Base-by-base conservation (phyloP, 2,113 vertebrate genomes). In the Neotragus pygmaeus region DNA sequence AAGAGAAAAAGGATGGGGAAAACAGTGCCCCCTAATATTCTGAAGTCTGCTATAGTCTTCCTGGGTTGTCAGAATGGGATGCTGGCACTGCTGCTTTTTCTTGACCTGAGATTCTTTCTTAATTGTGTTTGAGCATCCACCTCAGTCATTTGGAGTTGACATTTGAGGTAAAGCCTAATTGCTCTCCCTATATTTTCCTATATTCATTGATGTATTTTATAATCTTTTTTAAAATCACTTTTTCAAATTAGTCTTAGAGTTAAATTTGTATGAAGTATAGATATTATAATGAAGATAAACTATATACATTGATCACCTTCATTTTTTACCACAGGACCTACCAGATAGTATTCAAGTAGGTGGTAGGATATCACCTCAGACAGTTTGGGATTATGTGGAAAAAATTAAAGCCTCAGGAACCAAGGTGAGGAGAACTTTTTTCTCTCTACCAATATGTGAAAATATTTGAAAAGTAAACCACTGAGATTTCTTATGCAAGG, bases 381-480 rank as follows among this genome's bases (percentile, higher is more conserved):
- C 98, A 21, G 99, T 99, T 91, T 99, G 99, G 99, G 99, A 99
- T 98, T 99, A 99, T 95, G 99, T 99, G 92, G 99, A 99, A 98
- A 99, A 99, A 99, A 99, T 99, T 95, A 99, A 99, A 97, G 99
- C 99, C 94, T 99, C 99, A 57, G 99, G 99, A 98, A 99, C 99
- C 97, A 99, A 99, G 99, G 99, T 99, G 98, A 97, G 92, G 84
- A 83, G 90, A 62, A 73, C 13, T 15, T 83, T 75, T 90, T 92
- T 77, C 13, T 73, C 12, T 87, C n/a, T 90, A n/a, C 36, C 4
- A 83, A 2, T 25, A 14, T 84, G 30, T 60, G 25, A 91, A 80
- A 94, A 43, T 92, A 43, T 43, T 55, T 82, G 64, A 73, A 88
- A 47, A 64, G 8, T 73, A 49, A 77, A 93, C 27, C 36, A 30